Evolutionary conservation across 2,888 invertebrate genomes (phyloP).

Genomic region (Philopedon plagiatum): DNA sequence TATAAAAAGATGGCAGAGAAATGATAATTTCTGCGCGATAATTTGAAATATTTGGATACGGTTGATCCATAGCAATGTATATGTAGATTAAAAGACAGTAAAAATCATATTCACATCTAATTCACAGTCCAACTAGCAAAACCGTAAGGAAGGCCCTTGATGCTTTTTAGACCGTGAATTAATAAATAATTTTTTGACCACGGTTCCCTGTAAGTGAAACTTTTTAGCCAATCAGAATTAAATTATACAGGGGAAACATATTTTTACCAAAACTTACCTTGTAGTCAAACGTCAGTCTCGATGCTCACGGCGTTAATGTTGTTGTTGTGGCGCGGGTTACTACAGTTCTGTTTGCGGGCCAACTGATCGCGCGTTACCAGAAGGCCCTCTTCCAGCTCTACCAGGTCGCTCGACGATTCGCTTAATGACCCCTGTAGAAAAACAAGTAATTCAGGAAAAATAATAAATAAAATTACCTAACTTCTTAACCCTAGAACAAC

Average conservation of each 20-base stretch:
- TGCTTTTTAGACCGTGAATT: too few species aligned
- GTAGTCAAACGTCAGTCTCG: constrained; percentile 97
- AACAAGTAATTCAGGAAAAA: background rate
- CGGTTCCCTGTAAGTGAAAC: too few species aligned
- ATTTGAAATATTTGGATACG: too few species aligned
- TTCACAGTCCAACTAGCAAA: too few species aligned
- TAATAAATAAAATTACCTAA: background rate
- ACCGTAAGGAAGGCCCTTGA: too few species aligned
- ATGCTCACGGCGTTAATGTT: constrained; percentile 88
- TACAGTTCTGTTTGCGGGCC: constrained; percentile 80
- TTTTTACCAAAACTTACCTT: constrained; percentile 73
- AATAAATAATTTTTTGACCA: too few species aligned
- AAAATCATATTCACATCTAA: too few species aligned
- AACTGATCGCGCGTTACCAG: constrained; percentile 75
- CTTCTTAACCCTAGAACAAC: too few species aligned
- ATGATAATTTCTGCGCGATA: background rate
- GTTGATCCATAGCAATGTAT: too few species aligned
- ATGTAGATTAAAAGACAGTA: too few species aligned
- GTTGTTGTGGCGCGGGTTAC: constrained; percentile 83
- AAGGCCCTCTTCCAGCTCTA: constrained; percentile 93
- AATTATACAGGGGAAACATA: too few species aligned
- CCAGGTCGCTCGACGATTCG: constrained; percentile 92
- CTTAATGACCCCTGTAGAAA: constrained; percentile 78
- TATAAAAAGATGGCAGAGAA: background rate
- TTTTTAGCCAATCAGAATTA: too few species aligned